Percentiles rank a stretch among this genome's conserved stretches.
Evolutionary conservation across 2,888 invertebrate genomes (phyloP).

Genomic region (Halictus quadricinctus): DNA sequence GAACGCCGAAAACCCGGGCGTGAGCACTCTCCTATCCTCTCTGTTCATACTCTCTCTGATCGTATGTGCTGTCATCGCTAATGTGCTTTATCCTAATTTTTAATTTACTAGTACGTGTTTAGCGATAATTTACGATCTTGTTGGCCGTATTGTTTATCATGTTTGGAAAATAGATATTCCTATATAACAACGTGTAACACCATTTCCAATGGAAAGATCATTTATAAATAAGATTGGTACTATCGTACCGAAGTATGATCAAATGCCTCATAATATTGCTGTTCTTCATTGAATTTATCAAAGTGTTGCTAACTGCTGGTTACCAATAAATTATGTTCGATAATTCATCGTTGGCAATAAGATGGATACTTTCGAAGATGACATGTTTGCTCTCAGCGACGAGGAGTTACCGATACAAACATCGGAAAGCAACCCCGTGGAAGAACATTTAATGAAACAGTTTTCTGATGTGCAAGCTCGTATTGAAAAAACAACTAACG

Average conservation of each 20-base stretch:
- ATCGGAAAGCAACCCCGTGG: constrained; percentile 70
- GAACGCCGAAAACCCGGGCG: too few species aligned
- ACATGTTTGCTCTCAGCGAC: constrained; percentile 69
- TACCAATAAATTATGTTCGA: background rate
- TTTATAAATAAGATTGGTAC: background rate
- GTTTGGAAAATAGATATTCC: background rate
- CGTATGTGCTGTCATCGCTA: background rate
- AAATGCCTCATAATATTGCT: background rate
- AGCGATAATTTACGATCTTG: background rate
- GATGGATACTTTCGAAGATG: constrained; percentile 70
- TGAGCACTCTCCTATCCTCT: too few species aligned
- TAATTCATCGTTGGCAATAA: background rate
- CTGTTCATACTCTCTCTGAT: background rate
- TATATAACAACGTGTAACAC: background rate
- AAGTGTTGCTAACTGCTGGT: background rate
- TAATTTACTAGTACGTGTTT: background rate
- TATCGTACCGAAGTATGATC: background rate
- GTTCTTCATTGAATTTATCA: background rate
- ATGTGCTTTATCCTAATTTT: background rate
- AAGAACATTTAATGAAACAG: constrained; percentile 74
- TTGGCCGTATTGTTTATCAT: background rate
- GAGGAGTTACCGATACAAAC: constrained; percentile 34
- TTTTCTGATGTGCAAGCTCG: constrained; percentile 64
- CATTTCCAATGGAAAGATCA: background rate
- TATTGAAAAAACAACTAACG: constrained; percentile 65